These are phyloP conservation scores for Drosophila aff. DNA, from an alignment of 1,140 invertebrate species.

Conservation along the genomic window DNA sequence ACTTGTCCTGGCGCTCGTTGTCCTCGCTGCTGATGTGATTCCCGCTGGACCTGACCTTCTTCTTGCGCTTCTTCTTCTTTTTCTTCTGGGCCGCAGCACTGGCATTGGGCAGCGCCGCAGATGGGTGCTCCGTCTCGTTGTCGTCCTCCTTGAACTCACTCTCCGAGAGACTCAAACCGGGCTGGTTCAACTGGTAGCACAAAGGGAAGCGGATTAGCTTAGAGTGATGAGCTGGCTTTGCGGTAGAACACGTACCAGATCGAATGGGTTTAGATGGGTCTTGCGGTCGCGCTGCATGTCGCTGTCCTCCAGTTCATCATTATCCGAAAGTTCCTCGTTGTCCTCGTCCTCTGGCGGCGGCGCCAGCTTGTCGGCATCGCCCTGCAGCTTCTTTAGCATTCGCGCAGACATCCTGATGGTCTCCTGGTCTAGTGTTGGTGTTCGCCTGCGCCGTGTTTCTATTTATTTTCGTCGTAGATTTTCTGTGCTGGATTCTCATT, in stretches of 20 bases:
- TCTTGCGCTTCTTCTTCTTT: slow-evolving; percentile 90
- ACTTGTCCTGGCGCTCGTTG: slow-evolving; percentile 86
- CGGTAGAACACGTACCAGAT: slow-evolving; percentile 49
- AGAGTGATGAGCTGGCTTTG: slow-evolving; percentile 34
- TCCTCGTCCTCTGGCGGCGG: slow-evolving; percentile 66
- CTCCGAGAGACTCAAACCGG: slow-evolving; percentile 88
- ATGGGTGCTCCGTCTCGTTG: slow-evolving; percentile 88
- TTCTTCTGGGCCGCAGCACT: slow-evolving; percentile 85
- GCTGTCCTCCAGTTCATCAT: slow-evolving; percentile 85
- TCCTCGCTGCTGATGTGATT: slow-evolving; percentile 87
- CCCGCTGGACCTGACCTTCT: slow-evolving; percentile 85
- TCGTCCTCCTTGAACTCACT: slow-evolving; percentile 90
- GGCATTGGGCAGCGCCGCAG: slow-evolving; percentile 85
- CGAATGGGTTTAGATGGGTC: slow-evolving; percentile 68
- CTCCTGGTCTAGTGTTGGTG: neutral
- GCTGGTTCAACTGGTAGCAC: slow-evolving; percentile 86
- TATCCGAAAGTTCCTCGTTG: slow-evolving; percentile 66
- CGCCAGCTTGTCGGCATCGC: slow-evolving; percentile 85
- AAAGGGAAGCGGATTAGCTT: neutral
- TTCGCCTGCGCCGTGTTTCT: slow-evolving; percentile 1
- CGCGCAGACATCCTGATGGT: slow-evolving; percentile 87
- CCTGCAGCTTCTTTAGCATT: slow-evolving; percentile 88
- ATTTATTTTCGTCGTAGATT: slow-evolving; percentile 36
- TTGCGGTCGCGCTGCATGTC: slow-evolving; percentile 80
- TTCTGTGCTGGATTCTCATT: slow-evolving; percentile 26